A percentile compares a stretch with the other conserved stretches of the same genome.
Conservation (phyloP, 2,797 vertebrate genomes). For the Sebastes goodei region DNA sequence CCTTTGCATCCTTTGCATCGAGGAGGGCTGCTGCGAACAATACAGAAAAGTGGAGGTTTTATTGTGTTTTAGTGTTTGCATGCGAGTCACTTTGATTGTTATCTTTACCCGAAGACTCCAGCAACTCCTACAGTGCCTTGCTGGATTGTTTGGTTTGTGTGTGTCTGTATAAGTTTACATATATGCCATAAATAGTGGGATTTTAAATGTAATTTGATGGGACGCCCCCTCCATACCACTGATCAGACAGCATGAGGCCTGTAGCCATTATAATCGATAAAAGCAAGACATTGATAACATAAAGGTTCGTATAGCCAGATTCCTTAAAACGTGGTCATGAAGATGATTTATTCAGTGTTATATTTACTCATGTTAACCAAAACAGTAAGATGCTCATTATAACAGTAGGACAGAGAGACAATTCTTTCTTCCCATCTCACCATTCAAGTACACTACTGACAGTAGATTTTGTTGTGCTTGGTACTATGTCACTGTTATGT, state of each 20-base stretch:
- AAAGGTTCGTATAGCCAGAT: background rate
- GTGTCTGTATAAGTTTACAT: background rate
- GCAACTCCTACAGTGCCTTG: too few species aligned
- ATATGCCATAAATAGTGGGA: background rate
- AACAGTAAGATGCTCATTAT: background rate
- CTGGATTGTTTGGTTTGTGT: background rate
- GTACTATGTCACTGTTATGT: background rate
- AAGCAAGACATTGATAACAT: background rate
- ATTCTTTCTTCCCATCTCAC: background rate
- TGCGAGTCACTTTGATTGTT: background rate
- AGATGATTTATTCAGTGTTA: too few species aligned
- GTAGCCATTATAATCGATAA: background rate
- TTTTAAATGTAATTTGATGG: conserved; percentile 13
- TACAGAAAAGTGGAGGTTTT: conserved; percentile 10
- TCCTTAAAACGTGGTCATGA: background rate
- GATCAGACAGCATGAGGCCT: conserved; percentile 13
- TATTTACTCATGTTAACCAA: background rate
- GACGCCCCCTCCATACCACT: background rate
- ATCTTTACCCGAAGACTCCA: background rate
- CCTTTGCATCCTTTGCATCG: background rate
- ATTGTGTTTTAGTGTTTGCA: background rate
- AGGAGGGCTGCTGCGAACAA: conserved; percentile 30
- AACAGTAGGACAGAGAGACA: background rate
- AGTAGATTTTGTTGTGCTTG: background rate
- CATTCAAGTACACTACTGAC: too few species aligned